phyloP scores from a whole-genome alignment of 1,140 invertebrate species.

The Drosophila bocqueti region DNA sequence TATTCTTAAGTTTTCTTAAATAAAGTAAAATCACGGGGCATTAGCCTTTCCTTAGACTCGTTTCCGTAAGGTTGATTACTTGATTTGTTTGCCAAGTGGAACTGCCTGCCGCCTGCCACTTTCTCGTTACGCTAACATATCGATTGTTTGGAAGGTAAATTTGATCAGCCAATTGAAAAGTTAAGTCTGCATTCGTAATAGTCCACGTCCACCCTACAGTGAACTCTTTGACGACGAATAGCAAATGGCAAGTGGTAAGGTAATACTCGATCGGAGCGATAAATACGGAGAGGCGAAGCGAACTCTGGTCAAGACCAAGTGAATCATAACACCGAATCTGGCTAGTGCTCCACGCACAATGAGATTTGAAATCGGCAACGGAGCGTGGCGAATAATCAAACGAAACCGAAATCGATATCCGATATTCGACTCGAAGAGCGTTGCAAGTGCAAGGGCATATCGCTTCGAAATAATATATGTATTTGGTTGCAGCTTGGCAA shows the following conservation, averaged over 20 bases:
- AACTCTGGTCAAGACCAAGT: slow-evolving; percentile 34
- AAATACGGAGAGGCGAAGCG: slow-evolving; percentile 8
- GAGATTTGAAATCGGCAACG: slow-evolving; percentile 37
- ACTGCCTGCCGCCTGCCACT: slow-evolving; percentile 5
- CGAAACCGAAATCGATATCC: slow-evolving; percentile 42
- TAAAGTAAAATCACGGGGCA: not conserved
- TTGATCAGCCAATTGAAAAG: slow-evolving; percentile 45
- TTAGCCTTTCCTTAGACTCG: not conserved
- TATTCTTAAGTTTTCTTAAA: too few relatives aligned
- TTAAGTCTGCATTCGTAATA: slow-evolving; percentile 30
- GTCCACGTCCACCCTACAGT: slow-evolving; percentile 21
- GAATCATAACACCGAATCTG: slow-evolving; percentile 37
- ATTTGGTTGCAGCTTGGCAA: slow-evolving; percentile 5
- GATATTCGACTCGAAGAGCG: slow-evolving; percentile 24
- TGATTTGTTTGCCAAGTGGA: slow-evolving; percentile 4
- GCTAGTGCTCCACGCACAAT: slow-evolving; percentile 37
- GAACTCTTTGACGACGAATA: slow-evolving; percentile 21
- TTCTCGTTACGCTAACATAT: slow-evolving; percentile 41
- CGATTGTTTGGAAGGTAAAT: slow-evolving; percentile 42
- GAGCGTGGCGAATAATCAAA: slow-evolving; percentile 44
- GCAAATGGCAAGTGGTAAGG: slow-evolving; percentile 30
- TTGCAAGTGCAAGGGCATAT: slow-evolving; percentile 46
- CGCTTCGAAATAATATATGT: slow-evolving; percentile 10
- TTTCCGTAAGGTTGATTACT: not conserved
- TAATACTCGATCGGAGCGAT: slow-evolving; percentile 28